Evolutionary conservation across 2,797 vertebrate species (phyloP).

Genomic region (Pitangus sulphuratus): DNA sequence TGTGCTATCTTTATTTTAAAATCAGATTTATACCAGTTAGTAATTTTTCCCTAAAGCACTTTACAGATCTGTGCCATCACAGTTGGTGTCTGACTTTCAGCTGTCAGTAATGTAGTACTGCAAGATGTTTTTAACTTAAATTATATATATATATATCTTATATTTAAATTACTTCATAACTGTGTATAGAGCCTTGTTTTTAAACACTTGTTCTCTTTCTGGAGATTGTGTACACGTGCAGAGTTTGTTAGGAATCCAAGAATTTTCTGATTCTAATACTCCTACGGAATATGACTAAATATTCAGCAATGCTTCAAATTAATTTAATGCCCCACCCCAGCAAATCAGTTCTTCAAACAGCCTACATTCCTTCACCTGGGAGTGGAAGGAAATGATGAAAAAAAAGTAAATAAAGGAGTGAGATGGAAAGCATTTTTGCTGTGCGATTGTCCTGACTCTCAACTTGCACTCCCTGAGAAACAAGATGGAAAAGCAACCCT

Average conservation of each 20-base stretch:
- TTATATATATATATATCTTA: conserved; percentile 1
- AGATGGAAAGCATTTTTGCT: conserved; percentile 67
- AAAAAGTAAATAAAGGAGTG: conserved; percentile 74
- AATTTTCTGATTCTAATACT: conserved; percentile 62
- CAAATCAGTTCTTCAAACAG: conserved; percentile 65
- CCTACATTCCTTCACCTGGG: conserved; percentile 70
- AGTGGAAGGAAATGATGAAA: conserved; percentile 71
- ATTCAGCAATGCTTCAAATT: conserved; percentile 65
- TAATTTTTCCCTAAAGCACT: conserved; percentile 43
- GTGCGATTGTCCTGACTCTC: conserved; percentile 61
- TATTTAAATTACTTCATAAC: conserved; percentile 53
- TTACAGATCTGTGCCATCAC: conserved; percentile 45
- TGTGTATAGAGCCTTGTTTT: conserved; percentile 39
- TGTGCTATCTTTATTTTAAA: conserved; percentile 47
- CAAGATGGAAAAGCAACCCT: not conserved
- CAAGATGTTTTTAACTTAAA: conserved; percentile 60
- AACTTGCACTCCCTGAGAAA: conserved; percentile 38
- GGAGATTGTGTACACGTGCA: conserved; percentile 27
- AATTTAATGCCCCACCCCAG: conserved; percentile 64
- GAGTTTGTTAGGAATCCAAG: conserved; percentile 60
- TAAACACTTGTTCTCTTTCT: conserved; percentile 59
- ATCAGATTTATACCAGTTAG: conserved; percentile 28
- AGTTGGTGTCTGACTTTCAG: conserved; percentile 62
- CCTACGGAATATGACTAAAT: conserved; percentile 70
- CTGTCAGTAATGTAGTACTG: conserved; percentile 41